Evolutionary conservation across 2,888 invertebrate species (phyloP), one percentile per base, ranked within the genome.

Genomic region (Machimus atricapillus): DNA sequence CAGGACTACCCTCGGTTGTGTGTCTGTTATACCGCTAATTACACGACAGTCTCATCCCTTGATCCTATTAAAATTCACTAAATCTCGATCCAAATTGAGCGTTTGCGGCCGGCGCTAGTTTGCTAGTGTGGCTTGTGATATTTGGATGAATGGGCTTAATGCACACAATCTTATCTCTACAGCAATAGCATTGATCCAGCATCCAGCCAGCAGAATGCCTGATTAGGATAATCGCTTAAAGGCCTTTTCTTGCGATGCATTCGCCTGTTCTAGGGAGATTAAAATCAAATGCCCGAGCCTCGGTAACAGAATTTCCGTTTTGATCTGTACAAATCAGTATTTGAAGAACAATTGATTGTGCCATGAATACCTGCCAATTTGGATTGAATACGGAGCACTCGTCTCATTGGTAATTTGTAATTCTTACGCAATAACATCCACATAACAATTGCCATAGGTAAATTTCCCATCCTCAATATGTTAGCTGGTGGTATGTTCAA

Each of bases 71-170:
- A 85, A 85, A 85, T 85, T 85, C 85, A 85, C 85, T 85, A 85
- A 85, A 85, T 85, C 85, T 85, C 85, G 46, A 85, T 85, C 85
- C 46, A 85, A 85, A 85, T 85, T 85, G 85, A 85, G 85, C 85
- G 85, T 74, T 85, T 85, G 85, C 74, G 85, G 85, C 46, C 85
- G 52, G 31, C 23, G 46, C 43, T 85, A 74, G 85, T 74, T 85
- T 85, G 85, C 73, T 43, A 16, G 74, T 73, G 74, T 46, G 85
- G 74, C 85, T 74, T 43, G 58, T 34, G 82, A n/a, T 37, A 66
- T n/a, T 52, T 34, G 81, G 23, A 14, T 31, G 27, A 81, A 81
- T 81, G 52, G 52, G 52, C 40, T 37, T 19, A 76, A 16, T 76
- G 40, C 34, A 37, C 37, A 76, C 37, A 66, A 19, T n/a, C 52